Base-by-base conservation (phyloP, 2,888 invertebrate genomes). In the Norana najaformis region DNA sequence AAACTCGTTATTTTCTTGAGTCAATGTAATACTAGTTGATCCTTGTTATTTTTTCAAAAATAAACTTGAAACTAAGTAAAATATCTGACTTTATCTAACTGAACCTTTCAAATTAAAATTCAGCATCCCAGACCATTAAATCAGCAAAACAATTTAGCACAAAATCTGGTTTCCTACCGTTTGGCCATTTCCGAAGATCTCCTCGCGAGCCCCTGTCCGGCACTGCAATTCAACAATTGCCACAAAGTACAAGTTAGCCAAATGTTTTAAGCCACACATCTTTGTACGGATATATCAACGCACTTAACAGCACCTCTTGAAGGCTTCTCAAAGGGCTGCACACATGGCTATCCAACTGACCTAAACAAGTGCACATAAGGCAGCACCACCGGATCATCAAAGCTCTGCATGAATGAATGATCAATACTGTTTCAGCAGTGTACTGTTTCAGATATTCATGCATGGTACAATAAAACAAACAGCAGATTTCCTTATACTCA, bases 171-270 rank as follows among this genome's bases (percentile, higher is more conserved):
- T 14, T 35, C 91, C 91, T 92, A 94, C 94, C 93, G 98, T 98
- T 94, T 94, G 93, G 18, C 93, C 93, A 90, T 98, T 98, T 90
- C 98, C 98, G 95, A 99, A 97, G 93, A 99, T 95, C 96, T 99
- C 99, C 95, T 99, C 99, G 93, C 99, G 96, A 82, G 99, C 99
- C 91, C 99, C 99, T 93, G 98, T 97, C 95, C 99, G 99, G 95
- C 99, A 99, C 98, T 98, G 95, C 36, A 88, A 88, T 0, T 23
- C 88, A 11, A 69, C 69, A 69, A n/a, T 69, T n/a, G 11, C 69
- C 69, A n/a, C n/a, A n/a, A 69, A 69, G 30, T 69, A n/a, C n/a
- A 30, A 69, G 8, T 69, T 13, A n/a, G 69, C n/a, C 30, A 69
- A 69, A n/a, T n/a, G 69, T 69, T 30, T 69, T 69, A 30, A 11